Base-by-base conservation (phyloP, 30 jellyfish, hydroid and myxozoan genomes). In the Pelagia noctiluca region DNA sequence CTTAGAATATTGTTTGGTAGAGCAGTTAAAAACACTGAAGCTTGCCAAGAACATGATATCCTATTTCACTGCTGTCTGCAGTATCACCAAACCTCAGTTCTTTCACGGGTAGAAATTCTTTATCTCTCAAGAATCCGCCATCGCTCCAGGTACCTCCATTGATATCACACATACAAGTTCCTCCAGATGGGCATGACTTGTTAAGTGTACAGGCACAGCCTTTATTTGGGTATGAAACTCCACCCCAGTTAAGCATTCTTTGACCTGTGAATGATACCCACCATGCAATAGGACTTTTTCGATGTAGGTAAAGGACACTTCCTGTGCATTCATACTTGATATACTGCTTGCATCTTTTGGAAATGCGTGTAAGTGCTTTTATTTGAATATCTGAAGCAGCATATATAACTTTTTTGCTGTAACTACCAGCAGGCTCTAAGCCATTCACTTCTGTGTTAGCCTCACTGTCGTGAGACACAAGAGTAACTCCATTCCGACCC, bases 11-110 rank as follows among this genome's bases (percentile, higher is more conserved):
- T n/a, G n/a, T n/a, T n/a, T n/a, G n/a, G n/a, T n/a, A n/a, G n/a
- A 42, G 57, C 8, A 42, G 16, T 33, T 26, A 36, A 18, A 19
- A 76, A 29, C 90, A 80, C 28, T 37, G 25, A 8, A 80, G 31
- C 33, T 46, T 37, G 12, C 90, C 90, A 31, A 80, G 72, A 0
- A 83, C 65, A 24, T 62, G 72, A 8, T 13, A n/a, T 16, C 82
- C 82, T 1, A 3, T 26, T 34, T 80, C 90, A 1, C 75, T 75
- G 7, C 24, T n/a, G 32, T 33, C 83, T 0, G 83, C 90, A 13
- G 90, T 80, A 46, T 80, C 90, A 13, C 90, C 90, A 19, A 80
- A 47, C 31, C 90, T 61, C n/a, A 80, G 79, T 34, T 80, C 90
- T 25, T 67, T 80, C 35, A 80, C 67, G 19, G 90, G 90, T n/a